Percentiles rank a stretch among this genome's conserved stretches.
Evolutionary conservation across 2,113 vertebrate genomes (phyloP).

Genomic region (Pedionomus torquatus): DNA sequence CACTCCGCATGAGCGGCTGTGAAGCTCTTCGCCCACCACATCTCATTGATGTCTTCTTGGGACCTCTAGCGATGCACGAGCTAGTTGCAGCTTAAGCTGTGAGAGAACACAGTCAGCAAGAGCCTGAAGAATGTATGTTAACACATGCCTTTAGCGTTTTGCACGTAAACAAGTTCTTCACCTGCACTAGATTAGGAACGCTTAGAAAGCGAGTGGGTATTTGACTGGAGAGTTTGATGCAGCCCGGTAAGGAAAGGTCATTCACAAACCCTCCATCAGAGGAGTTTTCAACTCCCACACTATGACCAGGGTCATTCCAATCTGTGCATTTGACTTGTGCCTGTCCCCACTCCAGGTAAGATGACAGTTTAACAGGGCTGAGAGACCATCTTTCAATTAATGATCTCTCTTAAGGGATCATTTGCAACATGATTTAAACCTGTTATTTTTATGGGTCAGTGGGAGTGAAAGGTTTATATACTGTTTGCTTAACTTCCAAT

Average conservation of each 20-base stretch:
- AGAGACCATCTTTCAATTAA: background rate
- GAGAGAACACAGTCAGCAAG: background rate
- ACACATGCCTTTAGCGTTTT: background rate
- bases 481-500: background rate
- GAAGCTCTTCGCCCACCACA: background rate
- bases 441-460: background rate
- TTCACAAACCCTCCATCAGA: background rate
- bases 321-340: background rate
- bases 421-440: slow-evolving; percentile 10
- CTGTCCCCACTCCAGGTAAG: background rate
- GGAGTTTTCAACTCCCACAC: slow-evolving; percentile 13
- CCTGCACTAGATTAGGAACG: background rate
- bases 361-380: slow-evolving; percentile 8
- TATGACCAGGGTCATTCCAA: background rate
- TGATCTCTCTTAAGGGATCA: background rate
- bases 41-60: background rate
- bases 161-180: background rate
- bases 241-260: background rate
- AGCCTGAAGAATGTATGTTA: background rate
- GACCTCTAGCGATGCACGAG: slow-evolving; percentile 9
- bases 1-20: rapidly evolving
- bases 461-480: background rate
- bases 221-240: background rate
- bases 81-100: background rate
- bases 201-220: background rate